Evolutionary conservation across 2,113 vertebrate genomes (phyloP).

Genomic region (Ginglymostoma cirratum): DNA sequence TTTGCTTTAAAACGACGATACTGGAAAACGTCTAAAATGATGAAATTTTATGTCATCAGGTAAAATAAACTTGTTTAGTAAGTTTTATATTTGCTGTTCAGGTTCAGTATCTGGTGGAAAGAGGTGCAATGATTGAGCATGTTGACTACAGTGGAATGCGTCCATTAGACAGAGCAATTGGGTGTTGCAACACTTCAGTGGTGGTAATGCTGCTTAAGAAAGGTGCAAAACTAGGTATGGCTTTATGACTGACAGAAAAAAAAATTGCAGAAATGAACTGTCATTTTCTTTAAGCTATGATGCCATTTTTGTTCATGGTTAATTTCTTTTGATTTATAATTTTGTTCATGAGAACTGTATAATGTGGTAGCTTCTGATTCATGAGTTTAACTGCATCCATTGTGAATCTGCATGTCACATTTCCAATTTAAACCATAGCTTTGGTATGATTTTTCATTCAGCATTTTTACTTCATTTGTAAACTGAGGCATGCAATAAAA

Average conservation of each 20-base stretch:
- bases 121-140: conserved; percentile 88
- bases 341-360: background rate
- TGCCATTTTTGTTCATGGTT: background rate
- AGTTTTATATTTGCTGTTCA: conserved; percentile 44
- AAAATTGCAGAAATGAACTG: background rate
- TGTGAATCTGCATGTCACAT: background rate
- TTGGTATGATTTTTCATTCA: background rate
- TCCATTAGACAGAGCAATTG: conserved; percentile 91
- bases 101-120: conserved; percentile 96
- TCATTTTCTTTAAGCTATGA: background rate
- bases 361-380: background rate
- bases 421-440: background rate
- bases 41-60: background rate
- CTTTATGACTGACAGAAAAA: background rate
- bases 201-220: conserved; percentile 87
- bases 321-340: background rate
- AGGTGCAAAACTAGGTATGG: conserved; percentile 87
- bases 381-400: background rate
- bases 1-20: background rate
- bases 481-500: background rate
- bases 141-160: conserved; percentile 94
- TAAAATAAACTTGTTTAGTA: background rate
- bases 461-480: background rate
- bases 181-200: conserved; percentile 85
- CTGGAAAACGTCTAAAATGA: background rate